These are phyloP conservation scores for Brienomyrus brachyistius DNA, from an alignment of 2,113 vertebrate genomes.

Conservation along the genomic window DNA sequence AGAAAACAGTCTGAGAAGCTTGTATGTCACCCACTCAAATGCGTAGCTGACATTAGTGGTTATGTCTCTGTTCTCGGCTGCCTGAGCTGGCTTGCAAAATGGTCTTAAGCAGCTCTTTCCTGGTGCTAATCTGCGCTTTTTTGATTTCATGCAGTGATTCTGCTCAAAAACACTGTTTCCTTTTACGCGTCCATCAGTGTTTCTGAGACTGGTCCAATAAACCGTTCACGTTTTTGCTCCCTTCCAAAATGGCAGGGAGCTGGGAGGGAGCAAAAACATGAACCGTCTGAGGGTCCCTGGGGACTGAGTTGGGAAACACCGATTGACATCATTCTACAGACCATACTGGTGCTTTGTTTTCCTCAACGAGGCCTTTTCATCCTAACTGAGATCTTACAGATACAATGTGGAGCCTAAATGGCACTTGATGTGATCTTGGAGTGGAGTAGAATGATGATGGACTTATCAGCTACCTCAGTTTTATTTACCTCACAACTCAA, in stretches of 20 bases:
- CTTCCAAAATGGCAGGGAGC: background rate
- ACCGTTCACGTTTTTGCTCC: background rate
- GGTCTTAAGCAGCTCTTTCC: background rate
- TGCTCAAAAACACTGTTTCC: background rate
- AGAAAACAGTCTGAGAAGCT: background rate
- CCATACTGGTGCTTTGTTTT: background rate
- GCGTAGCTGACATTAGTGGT: background rate
- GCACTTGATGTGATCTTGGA: background rate
- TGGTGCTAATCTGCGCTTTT: background rate
- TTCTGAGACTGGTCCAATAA: background rate
- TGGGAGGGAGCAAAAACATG: background rate
- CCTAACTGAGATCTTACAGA: background rate
- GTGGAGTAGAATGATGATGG: background rate
- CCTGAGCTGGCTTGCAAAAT: background rate
- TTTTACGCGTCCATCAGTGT: background rate
- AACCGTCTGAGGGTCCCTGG: background rate
- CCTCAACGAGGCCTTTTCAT: background rate
- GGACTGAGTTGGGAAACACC: background rate
- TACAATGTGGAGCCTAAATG: background rate
- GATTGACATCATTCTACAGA: background rate
- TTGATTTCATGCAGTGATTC: background rate
- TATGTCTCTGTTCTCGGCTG: background rate
- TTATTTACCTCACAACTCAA: background rate
- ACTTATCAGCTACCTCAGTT: background rate
- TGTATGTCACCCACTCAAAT: background rate